Conservation (phyloP, 2,888 invertebrate species). For the Leptinotarsa rubiginosa region DNA sequence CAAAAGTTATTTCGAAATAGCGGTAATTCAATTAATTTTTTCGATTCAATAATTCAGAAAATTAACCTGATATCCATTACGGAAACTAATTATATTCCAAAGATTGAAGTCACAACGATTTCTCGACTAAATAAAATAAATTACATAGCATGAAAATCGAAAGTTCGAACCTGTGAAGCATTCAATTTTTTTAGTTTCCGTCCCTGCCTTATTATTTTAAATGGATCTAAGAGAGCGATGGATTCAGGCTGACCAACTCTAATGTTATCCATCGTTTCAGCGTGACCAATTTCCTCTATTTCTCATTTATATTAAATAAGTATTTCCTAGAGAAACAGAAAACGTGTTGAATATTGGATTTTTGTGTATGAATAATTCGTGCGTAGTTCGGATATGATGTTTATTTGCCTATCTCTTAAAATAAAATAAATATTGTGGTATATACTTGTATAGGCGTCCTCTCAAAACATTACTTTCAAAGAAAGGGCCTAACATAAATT, state of each 20-base stretch:
- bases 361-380: neutral
- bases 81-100: slow-evolving; percentile 45
- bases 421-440: too few species aligned
- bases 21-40: slow-evolving; percentile 30
- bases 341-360: slow-evolving; percentile 9
- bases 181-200: slow-evolving; percentile 52
- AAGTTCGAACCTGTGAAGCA: slow-evolving; percentile 55
- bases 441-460: too few species aligned
- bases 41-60: slow-evolving; percentile 32
- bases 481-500: too few species aligned
- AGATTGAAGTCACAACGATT: slow-evolving; percentile 51
- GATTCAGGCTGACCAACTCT: slow-evolving; percentile 30
- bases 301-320: slow-evolving; percentile 20
- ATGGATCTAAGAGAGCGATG: slow-evolving; percentile 34
- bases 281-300: slow-evolving; percentile 36
- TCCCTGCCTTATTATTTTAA: slow-evolving; percentile 42
- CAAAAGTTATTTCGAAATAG: slow-evolving; percentile 6
- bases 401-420: too few species aligned
- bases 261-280: slow-evolving; percentile 35
- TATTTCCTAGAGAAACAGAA: neutral
- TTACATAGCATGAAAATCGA: slow-evolving; percentile 57
- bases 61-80: slow-evolving; percentile 47
- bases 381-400: neutral
- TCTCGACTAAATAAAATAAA: slow-evolving; percentile 53
- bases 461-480: too few species aligned